Percentiles rank a stretch among this genome's conserved stretches.
phyloP scores from a whole-genome alignment of 23 tunicate species.

The Ascidia mentula region DNA sequence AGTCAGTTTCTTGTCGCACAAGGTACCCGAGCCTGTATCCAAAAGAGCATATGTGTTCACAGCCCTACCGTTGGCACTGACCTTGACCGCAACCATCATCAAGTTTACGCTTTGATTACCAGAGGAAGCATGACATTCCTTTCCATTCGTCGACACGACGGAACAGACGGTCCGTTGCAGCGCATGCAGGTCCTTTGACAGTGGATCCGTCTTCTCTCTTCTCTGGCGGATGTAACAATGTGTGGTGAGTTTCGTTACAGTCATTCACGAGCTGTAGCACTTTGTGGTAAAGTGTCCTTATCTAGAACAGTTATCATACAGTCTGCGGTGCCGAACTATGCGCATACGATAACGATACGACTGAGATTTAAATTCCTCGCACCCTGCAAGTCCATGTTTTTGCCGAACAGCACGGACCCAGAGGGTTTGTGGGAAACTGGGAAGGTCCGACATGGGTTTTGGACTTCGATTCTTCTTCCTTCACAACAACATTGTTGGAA shows the following conservation, averaged over 20 bases:
- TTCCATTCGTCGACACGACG: not conserved
- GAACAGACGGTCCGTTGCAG: not conserved
- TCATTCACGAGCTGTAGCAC: slow-evolving; percentile 2
- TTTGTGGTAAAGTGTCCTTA: not conserved
- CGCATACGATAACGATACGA: not conserved
- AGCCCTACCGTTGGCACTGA: not conserved
- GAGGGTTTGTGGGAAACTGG: not conserved
- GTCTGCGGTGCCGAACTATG: not conserved
- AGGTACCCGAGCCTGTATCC: not conserved
- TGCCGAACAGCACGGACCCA: not conserved
- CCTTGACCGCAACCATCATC: slow-evolving; percentile 4
- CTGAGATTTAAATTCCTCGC: not conserved
- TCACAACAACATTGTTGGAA: not conserved
- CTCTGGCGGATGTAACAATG: slow-evolving; percentile 1
- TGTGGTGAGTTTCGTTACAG: not conserved
- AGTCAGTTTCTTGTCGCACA: not conserved
- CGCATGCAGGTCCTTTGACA: not conserved
- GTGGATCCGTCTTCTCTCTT: not conserved
- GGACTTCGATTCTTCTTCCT: not conserved
- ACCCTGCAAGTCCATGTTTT: not conserved
- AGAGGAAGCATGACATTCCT: slow-evolving; percentile 6
- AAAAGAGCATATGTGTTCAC: not conserved
- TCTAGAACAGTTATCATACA: not conserved
- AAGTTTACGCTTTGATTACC: too few relatives aligned
- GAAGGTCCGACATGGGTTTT: not conserved